Evolutionary conservation across 2,888 invertebrate genomes (phyloP).

Genomic region (Plusia festucae): DNA sequence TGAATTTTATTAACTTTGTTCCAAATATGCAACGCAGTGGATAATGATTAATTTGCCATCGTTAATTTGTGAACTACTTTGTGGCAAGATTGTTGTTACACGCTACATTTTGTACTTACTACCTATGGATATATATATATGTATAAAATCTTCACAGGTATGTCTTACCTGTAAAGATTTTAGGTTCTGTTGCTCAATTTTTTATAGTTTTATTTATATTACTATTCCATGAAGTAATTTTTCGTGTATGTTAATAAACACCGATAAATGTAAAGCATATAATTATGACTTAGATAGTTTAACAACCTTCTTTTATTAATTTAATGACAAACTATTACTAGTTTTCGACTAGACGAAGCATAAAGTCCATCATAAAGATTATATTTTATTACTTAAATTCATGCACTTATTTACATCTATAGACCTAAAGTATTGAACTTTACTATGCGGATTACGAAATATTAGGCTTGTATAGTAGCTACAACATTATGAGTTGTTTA

Average conservation of each 20-base stretch:
- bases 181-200: conserved; percentile 33
- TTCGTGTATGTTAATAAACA: conserved; percentile 40
- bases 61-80: background rate
- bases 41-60: background rate
- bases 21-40: background rate
- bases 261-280: conserved; percentile 19
- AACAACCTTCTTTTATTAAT: conserved; percentile 55
- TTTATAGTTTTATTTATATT: conserved; percentile 38
- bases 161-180: too few relatives aligned
- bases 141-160: too few relatives aligned
- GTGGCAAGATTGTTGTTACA: conserved; percentile 1
- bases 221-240: conserved; percentile 32
- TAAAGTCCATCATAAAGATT: background rate
- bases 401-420: too few relatives aligned
- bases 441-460: background rate
- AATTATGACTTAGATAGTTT: conserved; percentile 45
- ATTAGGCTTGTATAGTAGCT: background rate
- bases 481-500: background rate
- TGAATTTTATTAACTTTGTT: background rate
- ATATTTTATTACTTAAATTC: background rate
- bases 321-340: conserved; percentile 30
- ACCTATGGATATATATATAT: background rate
- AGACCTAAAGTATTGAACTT: background rate
- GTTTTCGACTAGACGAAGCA: background rate
- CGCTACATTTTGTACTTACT: background rate